Evolutionary conservation across 2,113 vertebrate genomes (phyloP), one percentile per base, ranked within the genome.

Genomic region (Actinemys pallida): DNA sequence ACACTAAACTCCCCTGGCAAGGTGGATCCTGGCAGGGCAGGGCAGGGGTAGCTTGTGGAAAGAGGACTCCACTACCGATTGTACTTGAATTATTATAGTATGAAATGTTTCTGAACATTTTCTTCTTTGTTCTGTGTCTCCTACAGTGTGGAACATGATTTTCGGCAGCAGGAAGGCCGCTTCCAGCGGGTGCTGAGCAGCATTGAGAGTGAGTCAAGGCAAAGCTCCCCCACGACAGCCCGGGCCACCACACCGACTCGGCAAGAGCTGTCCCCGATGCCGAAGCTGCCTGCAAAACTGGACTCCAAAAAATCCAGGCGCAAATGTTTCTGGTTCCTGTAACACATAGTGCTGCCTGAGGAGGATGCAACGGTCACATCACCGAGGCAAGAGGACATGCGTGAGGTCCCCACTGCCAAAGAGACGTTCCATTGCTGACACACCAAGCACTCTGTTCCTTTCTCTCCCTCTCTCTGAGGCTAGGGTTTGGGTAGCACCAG

Each of bases 281-380:
- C 19, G 0, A 95, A 92, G 83, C 95, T 88, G 27, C 93, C 96
- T 0, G 65, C 75, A 0, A 97, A 94, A 95, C 62, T 96, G 79
- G 97, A 97, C 22, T 4, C 59, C 2, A 97, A 96, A 93, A 97
- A 97, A 90, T 95, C 96, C 4, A 65, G 96, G 83, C 95, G 97
- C 90, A 98, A 96, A 80, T 97, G 97, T 76, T 98, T 98, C 97
- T 98, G 97, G 97, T 98, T 98, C 95, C 95, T 98, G 83, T 98
- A 95, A 97, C 10, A 45, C 62, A 5, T n/a, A 1, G 79, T 31
- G 1, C 69, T 17, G 65, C 85, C 90, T 24, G 52, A 17, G 1
- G 9, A 3, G 82, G 50, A 75, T 27, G 1, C 1, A 2, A 90
- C 82, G 89, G 81, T 5, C 78, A 27, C 49, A 49, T 29, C 10